Percentiles rank a stretch among this genome's conserved stretches.
phyloP scores from a whole-genome alignment of 2,888 invertebrate species.

The Biston stratarius region DNA sequence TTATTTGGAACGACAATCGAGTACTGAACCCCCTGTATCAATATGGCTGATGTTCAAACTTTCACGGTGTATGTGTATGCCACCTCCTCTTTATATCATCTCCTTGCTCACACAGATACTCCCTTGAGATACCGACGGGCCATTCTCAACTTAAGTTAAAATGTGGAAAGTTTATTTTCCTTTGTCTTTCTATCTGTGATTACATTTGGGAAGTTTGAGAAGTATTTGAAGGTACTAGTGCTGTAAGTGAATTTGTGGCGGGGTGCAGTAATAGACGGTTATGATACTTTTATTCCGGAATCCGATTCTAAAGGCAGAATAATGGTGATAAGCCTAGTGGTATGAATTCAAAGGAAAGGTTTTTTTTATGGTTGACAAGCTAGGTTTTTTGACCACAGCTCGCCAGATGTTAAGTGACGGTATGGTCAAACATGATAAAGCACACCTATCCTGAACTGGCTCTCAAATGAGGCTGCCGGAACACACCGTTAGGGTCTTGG shows the following conservation, averaged over 20 bases:
- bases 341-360: background rate
- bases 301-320: slow-evolving; percentile 9
- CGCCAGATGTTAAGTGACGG: no score
- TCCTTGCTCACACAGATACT: slow-evolving; percentile 31
- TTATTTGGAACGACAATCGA: no score
- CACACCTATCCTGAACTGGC: no score
- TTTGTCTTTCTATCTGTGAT: slow-evolving; percentile 39
- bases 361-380: background rate
- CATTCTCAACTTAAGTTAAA: slow-evolving; percentile 43
- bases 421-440: no score
- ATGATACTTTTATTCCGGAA: slow-evolving; percentile 36
- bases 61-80: no score
- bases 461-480: no score
- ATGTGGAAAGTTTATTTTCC: slow-evolving; percentile 43
- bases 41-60: no score
- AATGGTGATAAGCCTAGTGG: background rate
- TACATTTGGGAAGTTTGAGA: slow-evolving; percentile 47
- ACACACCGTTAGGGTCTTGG: no score
- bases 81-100: background rate
- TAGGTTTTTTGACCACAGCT: no score
- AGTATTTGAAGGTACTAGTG: slow-evolving; percentile 34
- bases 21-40: no score
- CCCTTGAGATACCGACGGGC: slow-evolving; percentile 34
- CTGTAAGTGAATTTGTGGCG: slow-evolving; percentile 43
- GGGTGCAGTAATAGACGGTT: slow-evolving; percentile 40